These are phyloP conservation scores for Ephydatia muelleri DNA, from an alignment of 37 sponge, comb jelly and placozoan species.

Conservation along the genomic window DNA sequence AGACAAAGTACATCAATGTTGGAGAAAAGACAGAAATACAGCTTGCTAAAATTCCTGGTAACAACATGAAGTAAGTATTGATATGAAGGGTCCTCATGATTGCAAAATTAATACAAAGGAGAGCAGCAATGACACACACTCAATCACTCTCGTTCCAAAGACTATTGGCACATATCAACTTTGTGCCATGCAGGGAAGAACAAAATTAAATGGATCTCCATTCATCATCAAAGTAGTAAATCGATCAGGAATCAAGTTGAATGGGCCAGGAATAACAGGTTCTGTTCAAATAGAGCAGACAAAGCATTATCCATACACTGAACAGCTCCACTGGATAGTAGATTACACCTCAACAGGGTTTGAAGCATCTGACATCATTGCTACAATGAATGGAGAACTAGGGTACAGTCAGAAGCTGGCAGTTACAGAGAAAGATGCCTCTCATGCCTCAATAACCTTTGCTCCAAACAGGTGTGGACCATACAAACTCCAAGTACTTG, in stretches of 20 bases:
- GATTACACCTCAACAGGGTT: slow-evolving; percentile 58
- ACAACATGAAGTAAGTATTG: not conserved
- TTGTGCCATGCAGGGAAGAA: not conserved
- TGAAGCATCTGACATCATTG: slow-evolving; percentile 6
- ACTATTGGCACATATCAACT: slow-evolving; percentile 13
- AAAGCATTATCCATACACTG: not conserved
- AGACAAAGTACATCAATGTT: not conserved
- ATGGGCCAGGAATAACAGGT: slow-evolving; percentile 72
- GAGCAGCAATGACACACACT: slow-evolving; percentile 13
- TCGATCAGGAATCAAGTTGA: slow-evolving; percentile 47
- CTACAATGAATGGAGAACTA: not conserved
- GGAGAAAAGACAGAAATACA: not conserved
- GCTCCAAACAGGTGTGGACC: slow-evolving; percentile 48
- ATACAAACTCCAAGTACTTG: slow-evolving; percentile 62
- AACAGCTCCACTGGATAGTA: slow-evolving; percentile 6
- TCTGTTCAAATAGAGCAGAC: not conserved
- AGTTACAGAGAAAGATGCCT: slow-evolving; percentile 23
- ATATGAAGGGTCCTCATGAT: not conserved
- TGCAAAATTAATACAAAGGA: not conserved
- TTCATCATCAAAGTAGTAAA: slow-evolving; percentile 55
- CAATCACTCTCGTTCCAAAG: slow-evolving; percentile 35
- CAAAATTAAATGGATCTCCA: slow-evolving; percentile 56
- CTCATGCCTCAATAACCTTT: slow-evolving; percentile 19
- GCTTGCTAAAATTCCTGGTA: not conserved
- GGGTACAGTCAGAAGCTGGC: not conserved